Evolutionary conservation across 2,888 invertebrate genomes (phyloP), one percentile per base, ranked within the genome.

Genomic region (Erynnis tages): DNA sequence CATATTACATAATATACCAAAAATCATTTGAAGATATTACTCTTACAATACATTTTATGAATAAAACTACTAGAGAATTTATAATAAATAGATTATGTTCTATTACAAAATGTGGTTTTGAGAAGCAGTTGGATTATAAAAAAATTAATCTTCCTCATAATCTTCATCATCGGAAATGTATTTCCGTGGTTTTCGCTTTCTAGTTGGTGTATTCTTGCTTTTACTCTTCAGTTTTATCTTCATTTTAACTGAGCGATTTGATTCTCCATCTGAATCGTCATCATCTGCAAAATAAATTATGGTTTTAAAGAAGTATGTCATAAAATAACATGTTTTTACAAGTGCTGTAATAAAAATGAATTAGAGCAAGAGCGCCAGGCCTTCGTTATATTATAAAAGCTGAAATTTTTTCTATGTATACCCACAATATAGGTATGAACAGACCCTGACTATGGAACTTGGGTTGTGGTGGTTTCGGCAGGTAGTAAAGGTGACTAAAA

Each of bases 181-280:
- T 69, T 93, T 93, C 59, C 92, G 91, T 48, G 90, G 90, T 61
- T 92, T 90, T 61, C 91, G 88, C 62, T 92, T 91, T 37, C 91
- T 78, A 0, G 91, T 90, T 2, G 90, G 91, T 1, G 90, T 88
- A 48, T 82, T 83, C 61, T 91, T 90, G 54, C 74, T 74, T 60
- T 88, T 88, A 21, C 86, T 85, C 63, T 92, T 94, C 49, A 94
- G 73, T 75, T 95, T 95, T 23, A 94, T 91, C 75, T 94, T 94
- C 93, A 94, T 94, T 80, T 94, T 93, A 2, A 94, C 92, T 0
- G 90, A 90, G 34, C 90, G 79, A 54, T 91, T 92, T 1, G 92
- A 91, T 62, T 93, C 93, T 0, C 89, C 91, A 61, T 92, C 93
- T 0, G 93, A 92, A 43, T 91, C 91, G 13, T 91, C 92, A 32